Evolutionary conservation across 2,113 vertebrate genomes (phyloP), one percentile per base, ranked within the genome.

Genomic region (Odobenus rosmarus): DNA sequence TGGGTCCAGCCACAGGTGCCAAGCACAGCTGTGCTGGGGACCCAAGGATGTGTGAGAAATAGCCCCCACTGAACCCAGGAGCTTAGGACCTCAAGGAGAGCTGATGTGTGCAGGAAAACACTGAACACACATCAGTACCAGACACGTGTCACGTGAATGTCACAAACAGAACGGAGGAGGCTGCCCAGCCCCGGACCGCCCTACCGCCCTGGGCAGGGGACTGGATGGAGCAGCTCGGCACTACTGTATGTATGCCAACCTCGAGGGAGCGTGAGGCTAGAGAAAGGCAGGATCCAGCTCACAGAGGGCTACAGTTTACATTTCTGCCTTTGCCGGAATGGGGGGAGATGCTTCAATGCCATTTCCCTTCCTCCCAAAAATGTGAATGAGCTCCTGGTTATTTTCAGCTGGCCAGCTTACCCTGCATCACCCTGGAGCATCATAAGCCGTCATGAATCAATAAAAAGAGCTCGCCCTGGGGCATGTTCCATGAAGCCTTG

Each of bases 71-170:
- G 36, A 85, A 39, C 31, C 92, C 15, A 69, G 23, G 36, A 64
- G 53, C 31, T 76, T 0, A 76, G 2, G 1, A 28, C 71, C 51
- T 14, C 15, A 55, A 77, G 36, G 21, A 88, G 1, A 59, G 28
- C 7, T 1, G 3, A 42, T 0, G 39, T 0, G 0, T 2, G 3
- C 7, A 36, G 36, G 23, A 15, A 67, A 9, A 49, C 23, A 4
- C 2, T 39, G 4, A 67, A 57, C 49, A 15, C 49, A 31, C 6
- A 0, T 59, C 16, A 16, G 12, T n/a, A 24, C 28, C 0, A 1
- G 53, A 18, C 49, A 21, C 24, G 3, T 1, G 11, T 46, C 84
- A 64, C 33, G 28, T 0, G 10, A 77, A 39, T 3, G 39, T 15
- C 9, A n/a, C 62, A 21, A 55, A 62, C 24, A 33, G 42, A n/a